Evolutionary conservation across 2,797 vertebrate genomes (phyloP).

Genomic region (Caiman crocodilus): DNA sequence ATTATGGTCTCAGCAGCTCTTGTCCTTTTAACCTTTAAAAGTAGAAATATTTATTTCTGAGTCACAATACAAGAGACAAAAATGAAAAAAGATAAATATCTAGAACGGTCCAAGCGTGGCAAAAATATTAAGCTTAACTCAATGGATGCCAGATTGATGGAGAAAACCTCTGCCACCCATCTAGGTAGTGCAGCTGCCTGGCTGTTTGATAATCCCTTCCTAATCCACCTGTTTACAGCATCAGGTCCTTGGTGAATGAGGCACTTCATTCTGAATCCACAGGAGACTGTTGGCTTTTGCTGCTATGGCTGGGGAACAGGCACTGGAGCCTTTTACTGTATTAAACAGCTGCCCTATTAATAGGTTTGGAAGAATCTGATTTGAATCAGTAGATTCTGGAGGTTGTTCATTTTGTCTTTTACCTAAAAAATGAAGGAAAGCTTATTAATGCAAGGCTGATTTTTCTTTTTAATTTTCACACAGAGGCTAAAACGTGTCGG

Average conservation of each 20-base stretch:
- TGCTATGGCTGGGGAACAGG: not conserved
- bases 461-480: not conserved
- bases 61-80: not conserved
- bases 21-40: not conserved
- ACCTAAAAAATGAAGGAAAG: not conserved
- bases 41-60: not conserved
- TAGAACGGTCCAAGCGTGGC: rapidly evolving
- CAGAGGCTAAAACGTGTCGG: not conserved
- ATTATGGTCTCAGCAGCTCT: not conserved
- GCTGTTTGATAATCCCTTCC: not conserved
- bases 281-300: not conserved
- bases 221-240: not conserved
- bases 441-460: not conserved
- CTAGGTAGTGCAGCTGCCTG: not conserved
- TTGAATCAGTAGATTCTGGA: rapidly evolving
- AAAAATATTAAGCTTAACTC: not conserved
- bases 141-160: not conserved
- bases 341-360: not conserved
- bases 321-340: not conserved
- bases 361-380: not conserved
- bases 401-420: not conserved
- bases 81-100: not conserved
- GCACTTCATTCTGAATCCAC: not conserved
- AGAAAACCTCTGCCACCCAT: rapidly evolving
- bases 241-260: not conserved